These are phyloP conservation scores for Leucopsar rothschildi DNA, from an alignment of 2,113 vertebrate genomes.

Conservation along the genomic window DNA sequence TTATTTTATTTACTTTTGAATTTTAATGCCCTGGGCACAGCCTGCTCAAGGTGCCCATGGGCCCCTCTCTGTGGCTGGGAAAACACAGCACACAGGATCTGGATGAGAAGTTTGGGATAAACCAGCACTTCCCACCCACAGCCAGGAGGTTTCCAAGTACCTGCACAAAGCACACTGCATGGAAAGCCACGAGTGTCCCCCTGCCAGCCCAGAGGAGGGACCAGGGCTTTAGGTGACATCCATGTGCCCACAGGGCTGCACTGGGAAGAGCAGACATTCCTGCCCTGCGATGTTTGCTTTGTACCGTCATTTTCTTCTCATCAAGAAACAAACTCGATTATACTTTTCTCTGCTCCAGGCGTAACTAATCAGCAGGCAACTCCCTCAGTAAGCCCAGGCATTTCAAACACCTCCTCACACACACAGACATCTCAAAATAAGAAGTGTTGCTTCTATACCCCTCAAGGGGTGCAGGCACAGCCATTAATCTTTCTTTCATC, in stretches of 20 bases:
- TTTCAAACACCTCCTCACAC: not conserved
- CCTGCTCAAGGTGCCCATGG: fast-evolving
- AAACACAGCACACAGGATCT: not conserved
- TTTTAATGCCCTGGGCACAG: not conserved
- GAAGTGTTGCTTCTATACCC: not conserved
- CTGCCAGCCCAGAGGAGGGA: too few relatives aligned
- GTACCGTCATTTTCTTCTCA: not conserved
- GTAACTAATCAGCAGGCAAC: not conserved
- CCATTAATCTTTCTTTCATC: conserved; percentile 62
- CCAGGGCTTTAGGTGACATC: not conserved
- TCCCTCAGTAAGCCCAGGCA: conserved; percentile 9
- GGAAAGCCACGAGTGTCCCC: fast-evolving
- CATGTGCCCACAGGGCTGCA: fast-evolving
- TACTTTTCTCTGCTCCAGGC: conserved; percentile 12
- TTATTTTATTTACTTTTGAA: not conserved
- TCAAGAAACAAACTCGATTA: conserved; percentile 52
- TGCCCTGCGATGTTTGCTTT: not conserved
- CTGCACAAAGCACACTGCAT: fast-evolving
- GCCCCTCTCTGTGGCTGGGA: not conserved
- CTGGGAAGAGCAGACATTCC: not conserved
- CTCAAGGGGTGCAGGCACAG: conserved; percentile 21
- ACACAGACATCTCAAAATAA: not conserved
- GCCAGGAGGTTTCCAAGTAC: fast-evolving
- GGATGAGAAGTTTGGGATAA: not conserved
- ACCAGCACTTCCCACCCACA: not conserved